Percentiles rank a stretch among this genome's conserved stretches.
Conservation (phyloP, 2,797 vertebrate species). For the Amniataba percoides region DNA sequence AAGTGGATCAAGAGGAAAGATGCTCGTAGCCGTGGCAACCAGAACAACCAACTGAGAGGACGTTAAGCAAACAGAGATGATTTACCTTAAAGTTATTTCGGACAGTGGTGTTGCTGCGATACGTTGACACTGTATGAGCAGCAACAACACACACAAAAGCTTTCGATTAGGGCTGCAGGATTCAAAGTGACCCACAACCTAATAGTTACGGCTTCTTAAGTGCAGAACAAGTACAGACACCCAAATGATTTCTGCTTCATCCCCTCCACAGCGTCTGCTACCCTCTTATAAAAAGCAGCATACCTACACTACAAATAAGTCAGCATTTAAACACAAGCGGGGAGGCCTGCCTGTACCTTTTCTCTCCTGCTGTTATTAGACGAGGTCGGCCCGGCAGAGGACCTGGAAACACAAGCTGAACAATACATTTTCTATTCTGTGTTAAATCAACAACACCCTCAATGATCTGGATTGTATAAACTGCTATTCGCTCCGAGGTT, state of each 20-base stretch:
- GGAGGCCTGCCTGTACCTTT: background rate
- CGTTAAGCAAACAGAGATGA: background rate
- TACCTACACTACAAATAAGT: background rate
- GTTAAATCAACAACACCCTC: constrained; percentile 35
- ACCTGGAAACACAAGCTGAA: constrained; percentile 19
- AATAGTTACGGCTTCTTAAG: background rate
- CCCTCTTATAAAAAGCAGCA: background rate
- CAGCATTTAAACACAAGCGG: constrained; percentile 6
- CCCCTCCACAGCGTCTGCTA: background rate
- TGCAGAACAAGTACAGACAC: background rate
- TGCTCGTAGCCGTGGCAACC: background rate
- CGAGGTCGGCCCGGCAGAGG: constrained; percentile 6
- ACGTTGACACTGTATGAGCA: background rate
- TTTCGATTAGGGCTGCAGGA: background rate
- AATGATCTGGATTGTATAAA: constrained; percentile 52
- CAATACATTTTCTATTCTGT: constrained; percentile 28
- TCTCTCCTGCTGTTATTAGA: constrained; percentile 17
- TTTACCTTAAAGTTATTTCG: constrained; percentile 13
- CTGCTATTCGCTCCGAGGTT: constrained; percentile 7
- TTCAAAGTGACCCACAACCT: background rate
- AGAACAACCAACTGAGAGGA: constrained; percentile 1
- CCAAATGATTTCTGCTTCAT: background rate
- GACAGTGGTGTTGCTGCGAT: background rate
- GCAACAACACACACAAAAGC: background rate
- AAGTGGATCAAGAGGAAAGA: constrained; percentile 24